Evolutionary conservation across 37 sponge, comb jelly and placozoan species (phyloP).

Genomic region (Mnemiopsis leidyi): DNA sequence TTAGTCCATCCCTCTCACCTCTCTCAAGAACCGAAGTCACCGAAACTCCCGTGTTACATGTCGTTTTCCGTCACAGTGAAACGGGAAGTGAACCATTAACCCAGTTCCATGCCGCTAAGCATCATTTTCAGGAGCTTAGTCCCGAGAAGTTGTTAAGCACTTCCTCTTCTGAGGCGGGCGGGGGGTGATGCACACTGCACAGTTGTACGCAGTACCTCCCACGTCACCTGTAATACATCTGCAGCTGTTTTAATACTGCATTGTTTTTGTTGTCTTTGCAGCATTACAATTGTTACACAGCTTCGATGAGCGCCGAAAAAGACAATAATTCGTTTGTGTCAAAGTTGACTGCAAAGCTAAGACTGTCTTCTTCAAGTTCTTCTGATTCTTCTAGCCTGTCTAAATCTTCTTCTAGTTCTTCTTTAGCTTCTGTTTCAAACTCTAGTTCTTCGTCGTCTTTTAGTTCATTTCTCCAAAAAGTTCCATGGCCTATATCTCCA

Average conservation of each 20-base stretch:
- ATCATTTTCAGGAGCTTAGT: too few species aligned
- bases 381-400: background rate
- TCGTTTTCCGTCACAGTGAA: too few species aligned
- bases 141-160: background rate
- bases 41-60: too few species aligned
- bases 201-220: background rate
- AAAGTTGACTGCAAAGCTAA: background rate
- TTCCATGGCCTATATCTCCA: background rate
- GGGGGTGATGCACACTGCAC: background rate
- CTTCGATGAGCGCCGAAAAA: too few species aligned
- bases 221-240: background rate
- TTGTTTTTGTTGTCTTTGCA: background rate
- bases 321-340: background rate
- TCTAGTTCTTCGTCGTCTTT: background rate
- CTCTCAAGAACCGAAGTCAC: background rate
- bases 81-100: too few species aligned
- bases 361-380: background rate
- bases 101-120: too few species aligned
- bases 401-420: background rate
- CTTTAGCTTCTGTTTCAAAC: too few species aligned
- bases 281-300: too few species aligned
- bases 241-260: background rate
- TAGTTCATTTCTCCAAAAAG: background rate
- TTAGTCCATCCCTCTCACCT: background rate
- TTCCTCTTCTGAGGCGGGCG: background rate